Evolutionary conservation across 1,140 invertebrate species (phyloP).

Genomic region (Lepidotrigona ventralis): DNA sequence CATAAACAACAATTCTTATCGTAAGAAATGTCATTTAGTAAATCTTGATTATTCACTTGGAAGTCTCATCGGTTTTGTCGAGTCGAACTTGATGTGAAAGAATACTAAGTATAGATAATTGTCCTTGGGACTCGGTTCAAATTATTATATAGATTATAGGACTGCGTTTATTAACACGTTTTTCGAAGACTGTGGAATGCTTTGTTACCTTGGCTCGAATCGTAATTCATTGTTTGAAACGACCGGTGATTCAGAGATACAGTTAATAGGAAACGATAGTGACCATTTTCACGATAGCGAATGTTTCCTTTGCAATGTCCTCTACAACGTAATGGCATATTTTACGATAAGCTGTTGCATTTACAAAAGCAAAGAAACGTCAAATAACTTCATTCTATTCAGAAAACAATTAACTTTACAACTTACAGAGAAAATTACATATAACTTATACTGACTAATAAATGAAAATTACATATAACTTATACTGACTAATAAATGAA

Average conservation of each 20-base stretch:
- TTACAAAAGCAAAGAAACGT: not conserved
- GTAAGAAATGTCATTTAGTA: not conserved
- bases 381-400: not conserved
- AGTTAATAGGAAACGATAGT: not conserved
- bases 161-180: not conserved
- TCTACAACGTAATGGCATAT: too few species aligned
- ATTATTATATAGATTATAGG: not conserved
- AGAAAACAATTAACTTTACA: not conserved
- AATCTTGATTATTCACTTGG: not conserved
- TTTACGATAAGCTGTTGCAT: not conserved
- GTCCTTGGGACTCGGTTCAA: slow-evolving; percentile 8
- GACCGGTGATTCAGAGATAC: not conserved
- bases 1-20: not conserved
- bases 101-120: slow-evolving; percentile 24
- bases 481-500: too few species aligned
- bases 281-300: not conserved
- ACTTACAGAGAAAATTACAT: not conserved
- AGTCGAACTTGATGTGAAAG: slow-evolving; percentile 5
- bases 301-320: not conserved
- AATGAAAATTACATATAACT: too few species aligned
- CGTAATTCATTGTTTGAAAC: slow-evolving; percentile 4
- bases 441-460: not conserved
- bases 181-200: not conserved
- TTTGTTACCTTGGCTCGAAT: not conserved
- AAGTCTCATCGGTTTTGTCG: not conserved